phyloP scores from a whole-genome alignment of 2,797 vertebrate genomes.

The Mus minutoides region DNA sequence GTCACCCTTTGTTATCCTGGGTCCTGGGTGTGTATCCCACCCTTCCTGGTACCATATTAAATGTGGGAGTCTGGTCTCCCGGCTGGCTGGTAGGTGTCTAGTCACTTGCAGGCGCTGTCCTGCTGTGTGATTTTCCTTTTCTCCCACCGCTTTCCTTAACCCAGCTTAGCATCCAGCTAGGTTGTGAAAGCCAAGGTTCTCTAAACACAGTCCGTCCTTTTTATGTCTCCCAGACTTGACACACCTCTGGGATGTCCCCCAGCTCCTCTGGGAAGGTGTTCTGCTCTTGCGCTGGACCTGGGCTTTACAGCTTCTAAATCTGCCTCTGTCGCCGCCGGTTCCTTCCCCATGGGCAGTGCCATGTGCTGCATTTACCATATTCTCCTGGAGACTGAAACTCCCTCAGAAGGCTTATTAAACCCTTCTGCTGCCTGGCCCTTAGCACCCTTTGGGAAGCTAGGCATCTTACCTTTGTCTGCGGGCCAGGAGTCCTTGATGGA shows the following conservation, averaged over 20 bases:
- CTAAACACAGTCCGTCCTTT: neutral
- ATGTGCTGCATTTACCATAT: neutral
- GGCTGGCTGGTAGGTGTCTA: neutral
- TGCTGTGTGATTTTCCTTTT: neutral
- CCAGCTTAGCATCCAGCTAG: neutral
- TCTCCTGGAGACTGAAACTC: neutral
- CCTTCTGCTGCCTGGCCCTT: neutral
- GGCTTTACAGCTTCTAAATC: neutral
- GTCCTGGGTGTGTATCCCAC: neutral
- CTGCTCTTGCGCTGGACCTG: neutral
- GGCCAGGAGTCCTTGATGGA: neutral
- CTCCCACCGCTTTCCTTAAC: neutral
- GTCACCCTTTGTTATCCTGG: neutral
- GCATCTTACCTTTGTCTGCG: neutral
- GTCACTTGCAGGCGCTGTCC: neutral
- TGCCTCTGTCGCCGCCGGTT: neutral
- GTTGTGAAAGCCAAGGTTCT: neutral
- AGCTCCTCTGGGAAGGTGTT: neutral
- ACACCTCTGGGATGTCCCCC: neutral
- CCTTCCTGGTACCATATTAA: neutral
- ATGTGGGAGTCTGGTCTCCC: neutral
- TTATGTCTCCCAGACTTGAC: neutral
- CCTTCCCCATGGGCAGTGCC: neutral
- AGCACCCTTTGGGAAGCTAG: neutral
- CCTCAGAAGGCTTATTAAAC: neutral